Base-by-base conservation (phyloP, 2,113 vertebrate species). In the Hyaena hyaena region DNA sequence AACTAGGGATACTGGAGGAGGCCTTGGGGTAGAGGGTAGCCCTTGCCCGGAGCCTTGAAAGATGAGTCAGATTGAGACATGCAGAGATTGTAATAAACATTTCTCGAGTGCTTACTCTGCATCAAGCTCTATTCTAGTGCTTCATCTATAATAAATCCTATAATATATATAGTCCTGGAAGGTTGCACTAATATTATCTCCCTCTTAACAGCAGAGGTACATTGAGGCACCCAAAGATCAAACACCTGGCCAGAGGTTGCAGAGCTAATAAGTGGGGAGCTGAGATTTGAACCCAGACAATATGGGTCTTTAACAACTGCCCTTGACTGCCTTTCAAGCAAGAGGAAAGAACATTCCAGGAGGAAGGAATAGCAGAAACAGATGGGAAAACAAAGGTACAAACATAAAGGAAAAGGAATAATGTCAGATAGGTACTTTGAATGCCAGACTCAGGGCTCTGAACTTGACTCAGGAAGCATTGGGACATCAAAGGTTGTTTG, bases 341-440 rank as follows among this genome's bases (percentile, higher is more conserved):
- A 66, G 43, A 90, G 53, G 77, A 88, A 88, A 95, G 88, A 83
- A 28, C 15, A 63, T 88, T 95, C 79, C 71, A 50, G 35, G 35
- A 86, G 53, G 5, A 66, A 87, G 63, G 28, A 65, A 45, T 24
- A 58, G n/a, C n/a, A 73, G 81, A 95, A 95, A 77, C 35, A 55
- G 48, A 79, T 69, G 53, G 43, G 50, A 82, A 53, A 58, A 58
- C 21, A 69, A 50, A 76, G 55, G 12, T 55, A 28, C 19, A 58
- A 33, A 79, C 35, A 23, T 24, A 71, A 74, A 35, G 33, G n/a
- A 26, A 68, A 33, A 69, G 33, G 14, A 96, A 61, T 48, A 58
- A 85, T 7, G 63, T 31, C 3, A 17, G 53, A 43, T 68, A 50
- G 26, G 53, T 65, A 43, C 63, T 94, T 19, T 58, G 43, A 82